phyloP scores from a whole-genome alignment of 2,113 vertebrate species.

The Sclerurus mexicanus region DNA sequence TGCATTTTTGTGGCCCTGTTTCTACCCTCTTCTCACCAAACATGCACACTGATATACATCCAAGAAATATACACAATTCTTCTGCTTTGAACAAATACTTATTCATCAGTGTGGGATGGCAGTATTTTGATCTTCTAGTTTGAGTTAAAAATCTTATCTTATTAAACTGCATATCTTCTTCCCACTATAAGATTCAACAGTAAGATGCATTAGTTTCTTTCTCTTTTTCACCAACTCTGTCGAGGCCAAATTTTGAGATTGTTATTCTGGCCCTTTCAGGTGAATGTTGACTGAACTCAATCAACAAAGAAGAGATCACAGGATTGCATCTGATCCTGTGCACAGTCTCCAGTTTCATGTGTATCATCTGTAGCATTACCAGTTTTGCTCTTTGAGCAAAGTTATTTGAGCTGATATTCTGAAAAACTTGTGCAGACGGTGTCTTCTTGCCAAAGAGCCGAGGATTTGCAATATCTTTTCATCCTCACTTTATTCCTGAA shows the following conservation, averaged over 20 bases:
- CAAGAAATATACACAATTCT: not conserved
- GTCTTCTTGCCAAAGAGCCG: not conserved
- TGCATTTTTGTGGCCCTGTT: not conserved
- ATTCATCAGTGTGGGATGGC: not conserved
- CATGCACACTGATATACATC: not conserved
- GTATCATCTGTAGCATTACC: not conserved
- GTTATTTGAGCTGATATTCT: not conserved
- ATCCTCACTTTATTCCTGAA: not conserved
- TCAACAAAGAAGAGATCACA: not conserved
- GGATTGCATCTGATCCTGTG: not conserved
- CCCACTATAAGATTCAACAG: not conserved
- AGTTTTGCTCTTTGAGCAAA: not conserved
- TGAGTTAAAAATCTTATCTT: not conserved
- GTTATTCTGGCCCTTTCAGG: not conserved
- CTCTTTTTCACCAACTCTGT: not conserved
- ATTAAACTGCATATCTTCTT: not conserved
- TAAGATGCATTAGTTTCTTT: not conserved
- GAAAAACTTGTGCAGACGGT: not conserved
- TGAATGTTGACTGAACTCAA: not conserved
- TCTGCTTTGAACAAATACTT: not conserved
- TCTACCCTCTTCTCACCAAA: not conserved
- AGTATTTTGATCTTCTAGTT: not conserved
- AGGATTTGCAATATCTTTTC: not conserved
- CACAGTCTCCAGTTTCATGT: not conserved
- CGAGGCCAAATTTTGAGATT: not conserved